Evolutionary conservation across 64 coral and sea anemone genomes (phyloP), one percentile per base, ranked within the genome.

Genomic region (Astreopora myriophthalma): DNA sequence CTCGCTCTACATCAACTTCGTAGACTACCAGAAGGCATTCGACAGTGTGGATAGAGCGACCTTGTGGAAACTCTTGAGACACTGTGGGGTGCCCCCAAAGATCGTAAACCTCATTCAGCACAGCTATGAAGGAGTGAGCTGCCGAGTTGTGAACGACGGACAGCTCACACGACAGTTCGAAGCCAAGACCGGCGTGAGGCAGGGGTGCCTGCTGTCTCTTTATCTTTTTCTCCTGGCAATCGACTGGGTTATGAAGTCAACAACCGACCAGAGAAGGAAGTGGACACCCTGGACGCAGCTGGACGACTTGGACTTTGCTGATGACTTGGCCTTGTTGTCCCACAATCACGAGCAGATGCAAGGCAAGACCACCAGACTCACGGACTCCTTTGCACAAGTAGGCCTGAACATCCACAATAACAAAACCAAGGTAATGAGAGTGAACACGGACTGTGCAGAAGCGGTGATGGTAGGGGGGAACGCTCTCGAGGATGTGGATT

Each of bases 261-360:
- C n/a, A n/a, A n/a, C 17, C 25, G 0, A 55, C 46, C 8, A 60
- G 10, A 26, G n/a, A 20, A 80, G 32, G 23, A n/a, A 80, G 46
- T 17, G 82, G 52, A 85, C n/a, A 0, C 82, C 3, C 1, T 85
- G 58, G 30, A 38, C 32, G 6, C 82, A 68, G 60, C 62, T 85
- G 57, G 81, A 85, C 0, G 61, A 69, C 62, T 37, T 72, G 0
- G 24, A 87, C 38, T 73, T 29, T 48, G 65, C 64, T 22, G 66
- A 87, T 8, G 33, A 87, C 40, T 32, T 71, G 6, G 32, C n/a
- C 40, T 11, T 71, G 1, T 30, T 71, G 13, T 87, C 19, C 1
- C 71, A 75, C 29, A 76, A 22, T 34, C 42, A 42, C 8, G 25
- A 12, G 0, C 85, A 87, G 23, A 87, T 73, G 70, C 86, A 89